phyloP scores from a whole-genome alignment of 2,797 vertebrate species.

The Gallirallus australis region DNA sequence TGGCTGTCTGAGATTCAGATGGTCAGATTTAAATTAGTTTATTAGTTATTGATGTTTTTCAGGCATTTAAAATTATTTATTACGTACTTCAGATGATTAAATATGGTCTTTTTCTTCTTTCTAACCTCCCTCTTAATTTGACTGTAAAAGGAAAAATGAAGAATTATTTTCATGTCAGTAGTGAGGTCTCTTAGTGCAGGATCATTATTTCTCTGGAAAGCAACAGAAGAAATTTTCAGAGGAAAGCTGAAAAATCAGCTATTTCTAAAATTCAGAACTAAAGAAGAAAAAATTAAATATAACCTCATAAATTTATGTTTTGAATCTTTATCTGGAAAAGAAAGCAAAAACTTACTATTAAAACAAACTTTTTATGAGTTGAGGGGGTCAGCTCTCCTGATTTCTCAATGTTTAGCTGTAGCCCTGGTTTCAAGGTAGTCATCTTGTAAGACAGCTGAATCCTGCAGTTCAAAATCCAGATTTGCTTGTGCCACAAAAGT shows the following conservation, averaged over 20 bases:
- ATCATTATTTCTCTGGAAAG: not conserved
- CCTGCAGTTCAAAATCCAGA: not conserved
- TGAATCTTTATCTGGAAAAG: not conserved
- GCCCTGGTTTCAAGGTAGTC: not conserved
- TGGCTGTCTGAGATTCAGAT: not conserved
- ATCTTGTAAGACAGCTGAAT: not conserved
- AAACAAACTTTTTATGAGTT: not conserved
- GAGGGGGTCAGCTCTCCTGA: not conserved
- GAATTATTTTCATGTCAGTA: not conserved
- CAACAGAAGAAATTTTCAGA: not conserved
- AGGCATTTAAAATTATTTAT: not conserved
- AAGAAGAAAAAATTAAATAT: not conserved
- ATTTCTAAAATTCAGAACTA: not conserved
- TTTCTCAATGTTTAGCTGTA: not conserved
- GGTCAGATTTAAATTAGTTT: slow-evolving; percentile 15
- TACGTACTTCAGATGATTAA: not conserved
- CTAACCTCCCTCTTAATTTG: not conserved
- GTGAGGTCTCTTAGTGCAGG: not conserved
- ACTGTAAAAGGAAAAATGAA: not conserved
- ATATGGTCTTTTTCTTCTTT: not conserved
- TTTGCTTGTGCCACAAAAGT: not conserved
- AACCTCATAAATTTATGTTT: too few species aligned
- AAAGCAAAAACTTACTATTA: not conserved
- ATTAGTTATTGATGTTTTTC: slow-evolving; percentile 1
- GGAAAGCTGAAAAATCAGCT: not conserved